Base-by-base conservation (phyloP, 2,113 vertebrate species). In the Calidris pugnax region DNA sequence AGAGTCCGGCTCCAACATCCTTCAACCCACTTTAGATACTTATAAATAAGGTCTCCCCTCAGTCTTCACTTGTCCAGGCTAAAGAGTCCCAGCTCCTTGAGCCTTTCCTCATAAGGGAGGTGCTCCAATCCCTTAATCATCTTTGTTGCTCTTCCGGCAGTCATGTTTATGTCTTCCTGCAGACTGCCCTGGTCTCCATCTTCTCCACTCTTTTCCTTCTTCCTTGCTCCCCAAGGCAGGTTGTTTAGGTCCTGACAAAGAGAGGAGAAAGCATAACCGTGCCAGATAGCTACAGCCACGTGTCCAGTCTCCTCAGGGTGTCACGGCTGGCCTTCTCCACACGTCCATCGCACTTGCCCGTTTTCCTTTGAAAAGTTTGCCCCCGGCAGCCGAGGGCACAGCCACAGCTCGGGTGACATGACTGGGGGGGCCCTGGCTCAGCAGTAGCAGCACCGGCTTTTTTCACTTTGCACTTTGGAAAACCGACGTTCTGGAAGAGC, bases 311-410 rank as follows among this genome's bases (percentile, higher is more conserved):
- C 37, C 23, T 68, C 16, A 17, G 43, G 85, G 20, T 30, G 67
- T 21, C 10, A 1, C 28, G 33, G 16, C 32, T 45, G 12, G 24
- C 76, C 47, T 74, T 69, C 51, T 66, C 21, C 62, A 30, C 1
- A 1, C 0, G 2, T 67, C 66, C 41, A 23, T 75, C 0, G 2
- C 22, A 10, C 45, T 24, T 68, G 33, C 37, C 18, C 33, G 12
- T 66, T 79, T 57, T 71, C 7, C 32, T 81, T 50, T 64, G 41
- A 47, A 41, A 71, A 66, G 35, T 78, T 78, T 55, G 14, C 30
- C 55, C 37, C 43, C 45, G 4, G 6, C 41, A 72, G 69, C 50
- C 32, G 21, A 71, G 35, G 60, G 39, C 50, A 21, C 22, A 33
- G 30, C 30, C 6, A 3, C 37, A 22, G 53, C 63, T 73, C 10